These are phyloP conservation scores for Leptopterna dolabrata DNA, from an alignment of 2,888 invertebrate genomes.

Conservation along the genomic window DNA sequence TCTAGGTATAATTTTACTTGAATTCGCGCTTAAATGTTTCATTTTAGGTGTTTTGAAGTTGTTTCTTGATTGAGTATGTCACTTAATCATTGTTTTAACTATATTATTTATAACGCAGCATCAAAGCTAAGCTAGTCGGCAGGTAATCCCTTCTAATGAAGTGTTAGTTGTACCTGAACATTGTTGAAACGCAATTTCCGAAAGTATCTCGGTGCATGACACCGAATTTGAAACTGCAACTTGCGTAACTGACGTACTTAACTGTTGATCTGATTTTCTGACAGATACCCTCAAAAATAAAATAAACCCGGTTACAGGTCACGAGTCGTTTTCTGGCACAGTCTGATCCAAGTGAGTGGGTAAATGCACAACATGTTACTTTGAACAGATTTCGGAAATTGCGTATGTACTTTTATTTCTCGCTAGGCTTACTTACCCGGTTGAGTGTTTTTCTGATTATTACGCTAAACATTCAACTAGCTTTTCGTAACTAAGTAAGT, in stretches of 20 bases:
- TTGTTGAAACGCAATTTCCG: slow-evolving; percentile 15
- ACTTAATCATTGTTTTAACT: neutral
- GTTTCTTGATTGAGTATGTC: neutral
- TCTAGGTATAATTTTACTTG: neutral
- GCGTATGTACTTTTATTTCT: neutral
- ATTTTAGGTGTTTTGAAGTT: neutral
- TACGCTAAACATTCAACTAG: neutral
- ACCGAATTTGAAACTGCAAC: too few relatives aligned
- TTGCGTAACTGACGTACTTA: too few relatives aligned
- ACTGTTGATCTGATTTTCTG: too few relatives aligned
- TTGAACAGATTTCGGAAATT: neutral
- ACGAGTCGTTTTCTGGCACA: too few relatives aligned
- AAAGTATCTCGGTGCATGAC: too few relatives aligned
- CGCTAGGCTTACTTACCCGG: neutral
- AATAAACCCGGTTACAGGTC: too few relatives aligned
- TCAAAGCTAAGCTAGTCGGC: slow-evolving; percentile 50
- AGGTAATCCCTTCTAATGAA: slow-evolving; percentile 24
- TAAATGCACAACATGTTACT: neutral
- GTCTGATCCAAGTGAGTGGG: too few relatives aligned
- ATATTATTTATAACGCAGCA: slow-evolving; percentile 14
- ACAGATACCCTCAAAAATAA: too few relatives aligned
- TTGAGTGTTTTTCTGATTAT: neutral
- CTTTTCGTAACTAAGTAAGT: neutral
- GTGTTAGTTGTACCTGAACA: slow-evolving; percentile 46
- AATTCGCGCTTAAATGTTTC: neutral